Evolutionary conservation across 2,797 vertebrate genomes (phyloP).

Genomic region (Dicrostonyx torquatus): DNA sequence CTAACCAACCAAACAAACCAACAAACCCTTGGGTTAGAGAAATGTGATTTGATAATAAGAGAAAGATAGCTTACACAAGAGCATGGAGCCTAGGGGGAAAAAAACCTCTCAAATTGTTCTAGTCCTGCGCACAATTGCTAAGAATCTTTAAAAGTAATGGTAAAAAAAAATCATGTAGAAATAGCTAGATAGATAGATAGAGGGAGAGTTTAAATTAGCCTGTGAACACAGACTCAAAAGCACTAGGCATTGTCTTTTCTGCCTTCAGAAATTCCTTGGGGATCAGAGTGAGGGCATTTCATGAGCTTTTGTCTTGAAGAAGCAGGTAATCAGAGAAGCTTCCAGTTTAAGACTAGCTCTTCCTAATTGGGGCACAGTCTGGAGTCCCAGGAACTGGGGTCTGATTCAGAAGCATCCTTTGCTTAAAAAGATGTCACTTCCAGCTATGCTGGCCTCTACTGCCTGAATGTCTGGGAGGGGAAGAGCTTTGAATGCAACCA

Average conservation of each 20-base stretch:
- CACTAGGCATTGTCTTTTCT: not conserved
- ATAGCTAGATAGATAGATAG: not conserved
- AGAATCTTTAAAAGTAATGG: constrained; percentile 14
- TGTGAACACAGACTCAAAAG: not conserved
- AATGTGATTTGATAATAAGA: constrained; percentile 11
- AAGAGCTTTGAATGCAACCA: not conserved
- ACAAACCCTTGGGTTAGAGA: not conserved
- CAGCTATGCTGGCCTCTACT: not conserved
- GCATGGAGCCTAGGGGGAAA: not conserved
- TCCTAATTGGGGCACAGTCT: not conserved
- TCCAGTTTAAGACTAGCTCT: not conserved
- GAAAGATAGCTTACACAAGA: not conserved
- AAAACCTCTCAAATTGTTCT: not conserved
- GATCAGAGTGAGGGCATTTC: not conserved
- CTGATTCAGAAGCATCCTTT: not conserved
- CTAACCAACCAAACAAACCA: not conserved
- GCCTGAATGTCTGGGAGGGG: not conserved
- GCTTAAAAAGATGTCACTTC: not conserved
- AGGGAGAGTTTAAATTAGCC: not conserved
- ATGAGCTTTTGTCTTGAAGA: constrained; percentile 3
- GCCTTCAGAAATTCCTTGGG: not conserved
- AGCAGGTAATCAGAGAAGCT: not conserved
- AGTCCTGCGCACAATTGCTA: constrained; percentile 10
- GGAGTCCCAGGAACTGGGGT: not conserved
- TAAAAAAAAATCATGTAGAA: constrained; percentile 11